Evolutionary conservation across 2,888 invertebrate genomes (phyloP).

Genomic region (Carcina quercana): DNA sequence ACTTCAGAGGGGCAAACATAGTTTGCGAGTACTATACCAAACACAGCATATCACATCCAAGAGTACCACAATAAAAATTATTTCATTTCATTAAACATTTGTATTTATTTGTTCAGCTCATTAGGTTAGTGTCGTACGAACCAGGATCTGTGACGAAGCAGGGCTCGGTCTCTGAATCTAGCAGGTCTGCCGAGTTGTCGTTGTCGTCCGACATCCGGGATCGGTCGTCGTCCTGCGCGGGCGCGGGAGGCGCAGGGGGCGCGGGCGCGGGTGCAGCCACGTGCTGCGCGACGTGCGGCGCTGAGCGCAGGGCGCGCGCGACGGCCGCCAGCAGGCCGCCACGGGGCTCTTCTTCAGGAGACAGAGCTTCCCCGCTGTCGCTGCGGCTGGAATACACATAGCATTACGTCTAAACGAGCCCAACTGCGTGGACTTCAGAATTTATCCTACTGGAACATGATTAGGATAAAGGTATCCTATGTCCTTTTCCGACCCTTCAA

Average conservation of each 20-base stretch:
- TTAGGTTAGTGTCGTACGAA: no score
- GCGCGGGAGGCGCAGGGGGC: slow-evolving; percentile 17
- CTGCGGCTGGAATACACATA: slow-evolving; percentile 59
- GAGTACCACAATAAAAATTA: no score
- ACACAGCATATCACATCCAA: no score
- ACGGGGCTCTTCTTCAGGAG: slow-evolving; percentile 70
- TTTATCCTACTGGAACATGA: no score
- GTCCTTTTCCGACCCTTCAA: no score
- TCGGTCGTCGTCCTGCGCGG: slow-evolving; percentile 43
- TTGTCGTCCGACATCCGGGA: slow-evolving; percentile 69
- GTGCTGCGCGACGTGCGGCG: slow-evolving; percentile 12
- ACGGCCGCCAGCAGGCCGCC: slow-evolving; percentile 80
- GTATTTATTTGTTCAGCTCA: no score
- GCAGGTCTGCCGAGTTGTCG: slow-evolving; percentile 83
- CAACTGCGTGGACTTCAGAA: no score
- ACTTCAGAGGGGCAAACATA: no score
- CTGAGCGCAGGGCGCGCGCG: slow-evolving; percentile 73
- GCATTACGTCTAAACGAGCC: no score
- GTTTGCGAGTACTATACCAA: no score
- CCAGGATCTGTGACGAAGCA: slow-evolving; percentile 88
- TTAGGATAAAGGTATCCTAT: no score
- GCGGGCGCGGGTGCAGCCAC: slow-evolving; percentile 17
- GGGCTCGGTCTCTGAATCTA: slow-evolving; percentile 89
- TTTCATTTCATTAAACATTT: no score
- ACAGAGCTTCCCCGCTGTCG: slow-evolving; percentile 80